These are phyloP conservation scores for Paedocypris micromegethes DNA, from an alignment of 2,797 vertebrate genomes.

Conservation along the genomic window DNA sequence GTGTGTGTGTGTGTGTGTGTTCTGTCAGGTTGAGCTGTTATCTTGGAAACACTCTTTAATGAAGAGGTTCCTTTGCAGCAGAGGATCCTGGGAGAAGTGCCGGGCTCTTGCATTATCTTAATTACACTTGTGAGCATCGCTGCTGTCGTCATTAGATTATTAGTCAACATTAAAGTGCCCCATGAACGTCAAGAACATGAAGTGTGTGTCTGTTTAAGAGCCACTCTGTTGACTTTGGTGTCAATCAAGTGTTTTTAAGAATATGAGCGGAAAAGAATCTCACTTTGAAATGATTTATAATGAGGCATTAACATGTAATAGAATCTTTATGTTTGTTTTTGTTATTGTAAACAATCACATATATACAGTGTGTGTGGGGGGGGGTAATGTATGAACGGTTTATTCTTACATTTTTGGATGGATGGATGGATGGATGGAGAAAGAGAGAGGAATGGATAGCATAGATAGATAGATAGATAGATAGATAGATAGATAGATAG, in stretches of 20 bases:
- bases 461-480: no score
- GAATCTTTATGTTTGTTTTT: background rate
- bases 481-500: no score
- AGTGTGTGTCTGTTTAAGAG: slow-evolving; percentile 62
- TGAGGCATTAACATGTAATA: slow-evolving; percentile 9
- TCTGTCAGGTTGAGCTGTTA: slow-evolving; percentile 54
- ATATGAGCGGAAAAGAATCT: slow-evolving; percentile 39
- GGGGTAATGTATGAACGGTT: no score
- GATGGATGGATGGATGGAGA: no score
- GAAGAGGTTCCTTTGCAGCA: slow-evolving; percentile 62
- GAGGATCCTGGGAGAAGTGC: slow-evolving; percentile 61
- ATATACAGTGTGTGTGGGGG: no score
- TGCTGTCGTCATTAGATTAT: slow-evolving; percentile 66
- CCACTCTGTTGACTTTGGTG: slow-evolving; percentile 56
- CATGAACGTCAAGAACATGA: slow-evolving; percentile 56
- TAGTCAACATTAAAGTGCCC: slow-evolving; percentile 59
- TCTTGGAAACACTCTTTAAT: slow-evolving; percentile 53
- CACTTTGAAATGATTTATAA: no score
- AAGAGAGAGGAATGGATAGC: no score
- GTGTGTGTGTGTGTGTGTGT: slow-evolving; percentile 13
- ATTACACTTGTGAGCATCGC: slow-evolving; percentile 63
- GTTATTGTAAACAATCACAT: background rate
- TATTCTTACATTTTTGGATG: no score
- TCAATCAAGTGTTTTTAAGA: slow-evolving; percentile 48
- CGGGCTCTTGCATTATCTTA: slow-evolving; percentile 63